These are phyloP conservation scores for Aphelocoma californica DNA, from an alignment of 2,797 vertebrate genomes.

Conservation along the genomic window DNA sequence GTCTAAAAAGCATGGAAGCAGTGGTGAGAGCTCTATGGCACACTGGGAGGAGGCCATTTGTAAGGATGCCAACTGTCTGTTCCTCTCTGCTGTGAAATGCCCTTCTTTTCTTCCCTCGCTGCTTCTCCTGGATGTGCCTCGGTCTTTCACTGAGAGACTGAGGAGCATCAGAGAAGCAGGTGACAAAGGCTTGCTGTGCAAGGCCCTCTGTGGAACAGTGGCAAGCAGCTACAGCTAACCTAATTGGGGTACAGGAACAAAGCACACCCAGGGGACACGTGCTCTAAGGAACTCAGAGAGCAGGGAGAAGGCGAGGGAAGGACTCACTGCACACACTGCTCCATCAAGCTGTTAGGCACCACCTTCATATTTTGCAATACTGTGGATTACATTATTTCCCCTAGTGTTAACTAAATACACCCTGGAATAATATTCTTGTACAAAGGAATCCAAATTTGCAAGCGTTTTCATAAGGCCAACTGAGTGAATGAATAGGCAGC, in stretches of 20 bases:
- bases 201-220: background rate
- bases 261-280: background rate
- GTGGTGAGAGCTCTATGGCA: background rate
- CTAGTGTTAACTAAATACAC: background rate
- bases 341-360: background rate
- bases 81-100: background rate
- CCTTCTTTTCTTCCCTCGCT: background rate
- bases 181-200: background rate
- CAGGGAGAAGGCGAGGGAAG: background rate
- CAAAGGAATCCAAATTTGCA: background rate
- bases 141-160: fast-evolving
- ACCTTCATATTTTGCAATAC: background rate
- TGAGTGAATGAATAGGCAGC: background rate
- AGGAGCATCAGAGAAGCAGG: background rate
- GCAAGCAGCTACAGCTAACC: background rate
- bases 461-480: background rate
- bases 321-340: background rate
- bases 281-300: background rate
- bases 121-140: background rate
- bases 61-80: fast-evolving
- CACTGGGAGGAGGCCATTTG: background rate
- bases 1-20: background rate
- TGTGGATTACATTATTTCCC: background rate
- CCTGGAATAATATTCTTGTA: background rate
- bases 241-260: background rate